Conservation (phyloP, 2,888 invertebrate genomes). For the Lasioglossum oenotherae region DNA sequence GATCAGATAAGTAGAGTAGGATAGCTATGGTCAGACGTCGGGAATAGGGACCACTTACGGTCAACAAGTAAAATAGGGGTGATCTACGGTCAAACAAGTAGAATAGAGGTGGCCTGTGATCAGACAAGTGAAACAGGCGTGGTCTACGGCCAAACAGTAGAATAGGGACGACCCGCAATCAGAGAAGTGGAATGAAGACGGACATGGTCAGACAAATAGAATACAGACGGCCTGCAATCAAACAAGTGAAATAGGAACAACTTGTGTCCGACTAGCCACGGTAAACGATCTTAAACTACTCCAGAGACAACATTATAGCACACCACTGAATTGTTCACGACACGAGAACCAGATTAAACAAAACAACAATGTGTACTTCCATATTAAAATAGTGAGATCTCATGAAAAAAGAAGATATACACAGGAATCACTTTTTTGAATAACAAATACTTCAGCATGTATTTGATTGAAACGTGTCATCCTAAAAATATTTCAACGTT, state of each 20-base stretch:
- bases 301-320: background rate
- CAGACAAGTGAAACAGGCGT: slow-evolving; percentile 11
- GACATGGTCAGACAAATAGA: background rate
- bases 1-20: background rate
- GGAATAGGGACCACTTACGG: background rate
- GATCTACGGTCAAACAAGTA: slow-evolving; percentile 14
- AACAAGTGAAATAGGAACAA: background rate
- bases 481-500: background rate
- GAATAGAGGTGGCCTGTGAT: slow-evolving; percentile 6
- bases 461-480: background rate
- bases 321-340: background rate
- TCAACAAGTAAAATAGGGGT: background rate
- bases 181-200: background rate
- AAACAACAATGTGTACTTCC: background rate
- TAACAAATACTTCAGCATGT: background rate
- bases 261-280: background rate
- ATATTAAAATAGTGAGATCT: background rate
- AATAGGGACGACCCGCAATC: background rate
- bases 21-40: background rate
- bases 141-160: background rate
- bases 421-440: background rate
- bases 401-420: background rate
- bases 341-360: background rate
- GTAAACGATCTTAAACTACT: background rate
- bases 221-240: background rate